Conservation (phyloP, 2,888 invertebrate species). For the Ochropleura leucogaster region DNA sequence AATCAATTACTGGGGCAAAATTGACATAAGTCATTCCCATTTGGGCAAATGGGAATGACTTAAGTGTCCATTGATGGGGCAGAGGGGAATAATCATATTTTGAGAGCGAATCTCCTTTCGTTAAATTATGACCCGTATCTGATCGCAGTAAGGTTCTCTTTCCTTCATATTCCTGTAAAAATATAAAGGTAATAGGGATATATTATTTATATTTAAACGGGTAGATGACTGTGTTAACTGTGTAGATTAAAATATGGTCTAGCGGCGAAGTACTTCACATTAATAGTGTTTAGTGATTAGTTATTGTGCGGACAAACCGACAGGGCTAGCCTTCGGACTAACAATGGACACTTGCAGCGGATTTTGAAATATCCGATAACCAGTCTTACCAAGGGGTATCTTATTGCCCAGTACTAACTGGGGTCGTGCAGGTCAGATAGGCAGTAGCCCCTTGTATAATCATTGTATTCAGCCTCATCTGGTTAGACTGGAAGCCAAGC, state of each 20-base stretch:
- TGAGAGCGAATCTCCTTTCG: not conserved
- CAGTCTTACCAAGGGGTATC: too few species aligned
- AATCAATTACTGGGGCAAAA: too few species aligned
- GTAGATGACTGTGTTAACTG: conserved; percentile 49
- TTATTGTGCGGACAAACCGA: not conserved
- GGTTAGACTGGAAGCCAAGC: too few species aligned
- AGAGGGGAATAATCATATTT: not conserved
- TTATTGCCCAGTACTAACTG: too few species aligned
- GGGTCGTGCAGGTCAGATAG: too few species aligned
- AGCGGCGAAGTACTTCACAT: conserved; percentile 40
- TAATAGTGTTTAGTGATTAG: conserved; percentile 31
- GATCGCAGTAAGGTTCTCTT: conserved; percentile 71
- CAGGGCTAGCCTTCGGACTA: not conserved
- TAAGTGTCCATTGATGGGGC: too few species aligned
- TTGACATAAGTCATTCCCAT: too few species aligned
- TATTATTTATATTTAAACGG: conserved; percentile 46
- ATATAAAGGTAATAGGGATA: conserved; percentile 84
- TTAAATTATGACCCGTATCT: conserved; percentile 7
- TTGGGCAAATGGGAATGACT: too few species aligned
- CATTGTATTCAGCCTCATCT: too few species aligned
- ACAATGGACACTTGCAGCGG: not conserved
- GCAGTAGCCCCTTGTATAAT: too few species aligned
- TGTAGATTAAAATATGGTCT: conserved; percentile 45
- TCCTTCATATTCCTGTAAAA: conserved; percentile 81
- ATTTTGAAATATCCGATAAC: not conserved